Evolutionary conservation across 1,140 invertebrate species (phyloP), one percentile per base, ranked within the genome.

Genomic region (Hycleus cichorii): DNA sequence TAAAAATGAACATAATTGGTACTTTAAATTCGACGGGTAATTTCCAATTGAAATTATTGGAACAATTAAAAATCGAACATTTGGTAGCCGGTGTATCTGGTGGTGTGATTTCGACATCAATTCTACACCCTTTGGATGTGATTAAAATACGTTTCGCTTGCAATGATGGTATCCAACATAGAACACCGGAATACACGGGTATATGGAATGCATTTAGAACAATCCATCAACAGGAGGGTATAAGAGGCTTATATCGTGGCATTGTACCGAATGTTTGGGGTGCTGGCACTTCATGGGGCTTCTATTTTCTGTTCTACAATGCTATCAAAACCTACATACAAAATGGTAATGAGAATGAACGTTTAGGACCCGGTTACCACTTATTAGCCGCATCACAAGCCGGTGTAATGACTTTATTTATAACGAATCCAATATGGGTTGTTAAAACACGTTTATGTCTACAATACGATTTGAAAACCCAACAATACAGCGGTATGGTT

Each of bases 381-480:
- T 92, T 97, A 84, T 66, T 93, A 24, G 90, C 92, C 5, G 94
- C 95, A 24, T 86, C 91, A 4, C 84, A 95, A 74, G 91, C 94
- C 68, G 97, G 97, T 42, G 80, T 95, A 18, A 76, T 96, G 0
- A 97, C 97, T 0, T 80, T 97, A 12, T 69, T 92, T 1, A 80
- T 97, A 70, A 97, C 95, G 7, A 99, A 99, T 78, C 96, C 96
- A 39, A 86, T 99, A 62, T 98, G 95, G 95, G 94, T 99, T 18
- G 88, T 95, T 39, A 97, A 97, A 81, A 97, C 94, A 3, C 80
- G 92, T 52, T 78, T 94, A 18, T 95, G 92, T 72, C 78, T 95
- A 51, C 92, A 95, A 73, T 88, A 87, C 72, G 74, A 9, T 18
- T 4, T 3, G 32, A 48, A 38, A 26, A 51, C 45, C 40, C 66